Base-by-base conservation (phyloP, 2,888 invertebrate genomes). In the Tyria jacobaeae region DNA sequence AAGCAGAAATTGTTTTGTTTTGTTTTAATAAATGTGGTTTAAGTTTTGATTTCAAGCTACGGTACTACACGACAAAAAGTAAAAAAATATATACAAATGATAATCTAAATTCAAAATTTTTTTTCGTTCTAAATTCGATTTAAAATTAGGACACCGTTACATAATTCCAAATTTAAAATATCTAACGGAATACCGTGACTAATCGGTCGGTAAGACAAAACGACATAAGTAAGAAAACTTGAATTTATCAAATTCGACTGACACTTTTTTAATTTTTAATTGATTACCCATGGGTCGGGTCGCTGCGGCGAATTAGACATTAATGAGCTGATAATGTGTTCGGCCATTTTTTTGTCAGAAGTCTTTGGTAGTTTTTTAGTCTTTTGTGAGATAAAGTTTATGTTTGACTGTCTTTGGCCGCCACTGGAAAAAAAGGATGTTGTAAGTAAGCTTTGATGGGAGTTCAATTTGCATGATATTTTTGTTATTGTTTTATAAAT, bases 261-360 rank as follows among this genome's bases (percentile, higher is more conserved):
- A 87, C 91, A 87, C 76, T 86, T 80, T 81, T 73, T 77, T 84
- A 84, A 85, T 86, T 87, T 83, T 89, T 89, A 89, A 90, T 91
- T 85, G 83, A 87, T 83, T 81, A 73, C 74, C 68, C 73, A 49
- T 67, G 78, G 80, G 81, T 81, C 80, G 83, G 85, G 87, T 87
- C 86, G 81, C 89, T 87, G 88, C 84, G 86, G 79, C 85, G 82
- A 87, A 91, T 91, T 82, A 84, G 78, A 75, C 79, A 81, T 82
- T 85, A 86, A 89, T 89, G 83, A 89, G 81, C 86, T 84, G 88
- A 80, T 90, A 90, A 91, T 89, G 85, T 81, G 84, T 83, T 83
- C 73, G 69, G 82, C 78, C 74, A 84, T 85, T 75, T 72, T 80
- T 81, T 85, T 80, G 72, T 76, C 78, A 75, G 79, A 79, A 80